Conservation (phyloP, 1,140 invertebrate species). For the Dreissena rostriformis region DNA sequence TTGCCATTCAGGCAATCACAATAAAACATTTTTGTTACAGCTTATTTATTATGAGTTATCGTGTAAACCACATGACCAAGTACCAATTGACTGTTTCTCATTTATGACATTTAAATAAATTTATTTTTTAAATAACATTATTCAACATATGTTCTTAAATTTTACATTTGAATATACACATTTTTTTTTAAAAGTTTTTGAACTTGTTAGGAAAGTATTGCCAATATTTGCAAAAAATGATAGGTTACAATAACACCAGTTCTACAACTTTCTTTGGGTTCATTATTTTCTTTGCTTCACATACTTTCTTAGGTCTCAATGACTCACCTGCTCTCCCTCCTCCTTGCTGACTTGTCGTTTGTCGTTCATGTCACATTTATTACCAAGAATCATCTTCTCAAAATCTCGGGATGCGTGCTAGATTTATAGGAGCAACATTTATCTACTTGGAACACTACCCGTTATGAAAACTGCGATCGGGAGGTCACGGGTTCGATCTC, state of each 20-base stretch:
- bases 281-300: no score
- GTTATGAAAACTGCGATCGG: no score
- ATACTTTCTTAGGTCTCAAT: background rate
- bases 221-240: background rate
- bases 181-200: background rate
- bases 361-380: conserved; percentile 99
- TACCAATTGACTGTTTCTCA: no score
- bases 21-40: no score
- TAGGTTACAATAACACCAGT: background rate
- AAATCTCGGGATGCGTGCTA: conserved; percentile 99
- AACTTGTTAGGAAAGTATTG: background rate
- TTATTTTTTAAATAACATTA: no score
- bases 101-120: no score
- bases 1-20: no score
- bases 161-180: background rate
- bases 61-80: no score
- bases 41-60: no score
- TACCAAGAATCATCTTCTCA: conserved; percentile 99
- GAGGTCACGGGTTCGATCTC: no score
- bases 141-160: no score
- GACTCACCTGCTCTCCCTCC: conserved; percentile 87
- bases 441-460: no score
- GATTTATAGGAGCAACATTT: conserved; percentile 44
- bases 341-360: conserved; percentile 96
- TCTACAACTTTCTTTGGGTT: background rate